Conservation (phyloP, 2,113 vertebrate species). For the Leptodactylus fuscus region DNA sequence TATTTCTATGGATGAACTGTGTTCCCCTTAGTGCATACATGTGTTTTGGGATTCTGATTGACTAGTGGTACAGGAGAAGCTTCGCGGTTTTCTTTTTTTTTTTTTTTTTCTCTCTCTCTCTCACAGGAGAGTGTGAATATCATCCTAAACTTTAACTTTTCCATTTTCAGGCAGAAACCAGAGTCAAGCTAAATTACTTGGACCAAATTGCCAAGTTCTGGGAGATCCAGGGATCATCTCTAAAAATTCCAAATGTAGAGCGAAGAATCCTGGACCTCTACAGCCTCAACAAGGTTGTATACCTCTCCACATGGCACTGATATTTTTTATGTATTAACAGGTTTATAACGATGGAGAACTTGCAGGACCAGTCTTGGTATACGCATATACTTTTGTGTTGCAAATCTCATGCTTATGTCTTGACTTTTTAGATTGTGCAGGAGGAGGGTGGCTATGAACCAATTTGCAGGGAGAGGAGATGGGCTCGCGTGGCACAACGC, state of each 20-base stretch:
- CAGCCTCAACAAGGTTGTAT: conserved; percentile 85
- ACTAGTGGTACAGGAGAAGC: no score
- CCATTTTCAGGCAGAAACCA: conserved; percentile 84
- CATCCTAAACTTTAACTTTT: neutral
- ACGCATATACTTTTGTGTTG: neutral
- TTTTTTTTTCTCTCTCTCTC: no score
- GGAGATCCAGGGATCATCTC: conserved; percentile 92
- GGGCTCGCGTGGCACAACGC: conserved; percentile 89
- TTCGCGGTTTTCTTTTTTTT: neutral
- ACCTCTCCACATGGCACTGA: neutral
- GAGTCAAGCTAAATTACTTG: conserved; percentile 95
- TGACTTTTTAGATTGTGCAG: conserved; percentile 79
- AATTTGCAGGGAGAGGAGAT: conserved; percentile 89
- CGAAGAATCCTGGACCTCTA: conserved; percentile 92
- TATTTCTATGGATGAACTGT: no score
- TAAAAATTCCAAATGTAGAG: conserved; percentile 95
- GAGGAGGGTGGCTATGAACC: conserved; percentile 93
- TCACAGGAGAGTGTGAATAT: no score
- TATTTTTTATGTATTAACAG: no score
- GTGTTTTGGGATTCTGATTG: no score
- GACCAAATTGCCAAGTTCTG: conserved; percentile 96
- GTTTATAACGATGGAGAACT: no score
- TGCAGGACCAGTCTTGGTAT: neutral
- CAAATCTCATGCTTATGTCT: neutral
- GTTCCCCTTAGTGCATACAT: no score